Base-by-base conservation (phyloP, 2,113 vertebrate genomes). In the Prunella himalayana region DNA sequence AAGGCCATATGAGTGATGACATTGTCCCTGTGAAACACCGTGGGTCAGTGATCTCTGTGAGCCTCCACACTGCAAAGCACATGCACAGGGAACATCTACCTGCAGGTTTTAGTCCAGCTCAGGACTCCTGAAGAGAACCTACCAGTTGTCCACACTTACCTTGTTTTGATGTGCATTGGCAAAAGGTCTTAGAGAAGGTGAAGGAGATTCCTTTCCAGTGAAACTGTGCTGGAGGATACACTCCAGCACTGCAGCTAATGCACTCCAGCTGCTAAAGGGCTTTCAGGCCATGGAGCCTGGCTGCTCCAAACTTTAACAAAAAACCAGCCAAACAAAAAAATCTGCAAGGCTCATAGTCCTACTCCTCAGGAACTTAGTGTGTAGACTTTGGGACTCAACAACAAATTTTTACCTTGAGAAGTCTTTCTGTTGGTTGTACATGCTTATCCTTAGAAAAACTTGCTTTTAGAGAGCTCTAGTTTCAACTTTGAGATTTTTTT, bases 251-350 rank as follows among this genome's bases (percentile, higher is more conserved):
- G 59, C 2, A 2, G 42, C 44, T 93, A 85, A 95, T 77, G 54
- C 15, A 13, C 30, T 94, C 79, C 95, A 97, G 88, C 85, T 96
- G 88, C 88, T 63, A 2, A 13, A 80, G 79, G 57, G n/a, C 85
- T 92, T 69, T 65, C 63, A 88, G 88, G 59, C 79, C 28, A 13
- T 27, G 49, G 27, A 50, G 69, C 25, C 57, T 42, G 16, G 30
- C 31, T 57, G 75, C 23, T 39, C 42, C 63, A 60, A 82, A 70
- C 42, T 28, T 86, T 76, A 72, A 63, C 49, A 87, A 85, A 68
- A 11, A 89, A 63, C 14, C 49, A 71, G 44, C 17, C 51, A 47
- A 72, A 24, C 7, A 51, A 63, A 77, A 71, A 71, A 54, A 64
- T 19, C 45, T 24, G 22, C 15, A 76, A 72, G 7, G 11, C 9